Evolutionary conservation across 2,888 invertebrate genomes (phyloP).

Genomic region (Omphaloscelis lunosa): DNA sequence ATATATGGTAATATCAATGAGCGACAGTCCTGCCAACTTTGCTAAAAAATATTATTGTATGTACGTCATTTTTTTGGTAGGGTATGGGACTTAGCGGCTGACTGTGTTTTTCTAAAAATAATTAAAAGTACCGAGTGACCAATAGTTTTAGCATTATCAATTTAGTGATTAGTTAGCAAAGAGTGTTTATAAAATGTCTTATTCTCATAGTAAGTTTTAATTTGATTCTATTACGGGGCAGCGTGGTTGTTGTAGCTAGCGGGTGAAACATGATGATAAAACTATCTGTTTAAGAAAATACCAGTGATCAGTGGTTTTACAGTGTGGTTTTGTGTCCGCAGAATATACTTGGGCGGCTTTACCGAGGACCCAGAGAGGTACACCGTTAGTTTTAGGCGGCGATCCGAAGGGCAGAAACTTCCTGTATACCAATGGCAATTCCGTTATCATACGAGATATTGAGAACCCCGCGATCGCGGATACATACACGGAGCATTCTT

Average conservation of each 20-base stretch:
- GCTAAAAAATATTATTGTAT: constrained; percentile 73
- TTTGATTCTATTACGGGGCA: constrained; percentile 65
- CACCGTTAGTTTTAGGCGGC: constrained; percentile 97
- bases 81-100: constrained; percentile 86
- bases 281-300: constrained; percentile 59
- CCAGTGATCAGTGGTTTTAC: constrained; percentile 63
- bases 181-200: constrained; percentile 83
- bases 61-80: constrained; percentile 87
- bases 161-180: constrained; percentile 79
- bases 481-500: constrained; percentile 99
- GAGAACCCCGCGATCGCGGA: constrained; percentile 98
- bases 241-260: constrained; percentile 70
- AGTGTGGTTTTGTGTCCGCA: constrained; percentile 81
- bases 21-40: constrained; percentile 75
- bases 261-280: constrained; percentile 66
- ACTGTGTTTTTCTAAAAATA: constrained; percentile 84
- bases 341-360: constrained; percentile 97
- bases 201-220: constrained; percentile 87
- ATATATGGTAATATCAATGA: constrained; percentile 81
- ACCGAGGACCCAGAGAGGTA: constrained; percentile 98
- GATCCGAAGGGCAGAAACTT: constrained; percentile 99
- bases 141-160: constrained; percentile 75
- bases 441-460: constrained; percentile 99
- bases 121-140: constrained; percentile 82
- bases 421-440: constrained; percentile 99